phyloP scores from a whole-genome alignment of 2,113 vertebrate genomes.

The Zingel zingel region DNA sequence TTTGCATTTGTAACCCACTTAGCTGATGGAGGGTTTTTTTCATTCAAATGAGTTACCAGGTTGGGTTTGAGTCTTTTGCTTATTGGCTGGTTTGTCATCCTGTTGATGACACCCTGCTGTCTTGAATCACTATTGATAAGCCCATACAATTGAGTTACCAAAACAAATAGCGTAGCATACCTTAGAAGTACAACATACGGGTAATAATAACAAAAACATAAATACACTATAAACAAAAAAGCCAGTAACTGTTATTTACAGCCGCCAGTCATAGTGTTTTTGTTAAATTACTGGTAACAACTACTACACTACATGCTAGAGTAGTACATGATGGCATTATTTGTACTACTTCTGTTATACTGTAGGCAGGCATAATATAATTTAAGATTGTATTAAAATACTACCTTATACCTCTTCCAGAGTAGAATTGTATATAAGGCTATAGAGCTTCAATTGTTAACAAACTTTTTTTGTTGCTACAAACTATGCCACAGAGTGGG shows the following conservation, averaged over 20 bases:
- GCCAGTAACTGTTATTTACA: neutral
- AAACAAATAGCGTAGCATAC: neutral
- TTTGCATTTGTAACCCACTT: neutral
- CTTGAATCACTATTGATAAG: neutral
- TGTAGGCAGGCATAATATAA: neutral
- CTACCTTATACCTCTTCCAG: neutral
- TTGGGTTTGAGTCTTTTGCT: neutral
- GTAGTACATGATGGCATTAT: neutral
- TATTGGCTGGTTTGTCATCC: neutral
- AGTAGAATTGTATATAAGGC: neutral
- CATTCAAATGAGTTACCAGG: neutral
- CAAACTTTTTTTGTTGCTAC: neutral
- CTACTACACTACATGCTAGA: neutral
- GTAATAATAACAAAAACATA: neutral
- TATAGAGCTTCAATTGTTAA: neutral
- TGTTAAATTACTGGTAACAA: neutral
- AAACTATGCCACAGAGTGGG: neutral
- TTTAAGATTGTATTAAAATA: neutral
- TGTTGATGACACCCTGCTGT: neutral
- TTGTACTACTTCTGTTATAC: neutral
- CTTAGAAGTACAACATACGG: neutral
- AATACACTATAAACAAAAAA: too few species aligned
- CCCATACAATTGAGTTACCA: neutral
- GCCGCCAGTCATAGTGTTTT: neutral
- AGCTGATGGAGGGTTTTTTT: conserved; percentile 11